Evolutionary conservation across 2,797 vertebrate genomes (phyloP), one percentile per base, ranked within the genome.

Genomic region (Anguilla pacifica): DNA sequence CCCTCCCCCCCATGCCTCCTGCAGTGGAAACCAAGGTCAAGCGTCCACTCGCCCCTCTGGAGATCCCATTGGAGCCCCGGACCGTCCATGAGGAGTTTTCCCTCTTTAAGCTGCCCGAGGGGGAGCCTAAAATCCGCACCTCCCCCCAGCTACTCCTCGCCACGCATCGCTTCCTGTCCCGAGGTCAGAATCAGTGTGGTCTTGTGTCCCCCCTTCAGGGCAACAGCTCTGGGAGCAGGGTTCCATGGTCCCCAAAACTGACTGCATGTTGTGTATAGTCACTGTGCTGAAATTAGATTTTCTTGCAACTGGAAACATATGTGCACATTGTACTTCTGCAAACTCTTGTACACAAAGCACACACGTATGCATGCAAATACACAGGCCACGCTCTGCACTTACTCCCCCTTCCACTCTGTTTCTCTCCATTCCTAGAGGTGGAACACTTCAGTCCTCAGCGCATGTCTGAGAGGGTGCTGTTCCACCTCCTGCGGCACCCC

Each of bases 161-260:
- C 0, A 98, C 98, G 0, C 98, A 98, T 90, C 97, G 97, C 92
- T 98, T 98, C 95, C 96, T 98, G 72, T 97, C 97, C 90, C 96
- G 96, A 97, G 97, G 97, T 97, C 28, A 55, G 93, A 35, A 55
- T 28, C 59, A 1, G 64, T 70, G 6, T 28, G 64, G 25, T 70
- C 25, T 11, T 28, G 64, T 28, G 6, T 28, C 64, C 25, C 17
- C 59, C 17, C 25, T n/a, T 70, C 64, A n/a, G 64, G 64, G 9
- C 64, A 67, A 25, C 64, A 7, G 64, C 64, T 25, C 64, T 67
- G 25, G 64, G n/a, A 67, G 64, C 22, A 64, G 19, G 61, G 17
- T 64, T 64, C 25, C 3, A 6, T 64, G 61, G 61, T 64, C 25
- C 61, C 22, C 7, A n/a, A 70, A 70, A 28, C 64, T 28, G 64